These are phyloP conservation scores for Gymnocephalus cernua DNA, from an alignment of 2,113 vertebrate species.

Conservation along the genomic window DNA sequence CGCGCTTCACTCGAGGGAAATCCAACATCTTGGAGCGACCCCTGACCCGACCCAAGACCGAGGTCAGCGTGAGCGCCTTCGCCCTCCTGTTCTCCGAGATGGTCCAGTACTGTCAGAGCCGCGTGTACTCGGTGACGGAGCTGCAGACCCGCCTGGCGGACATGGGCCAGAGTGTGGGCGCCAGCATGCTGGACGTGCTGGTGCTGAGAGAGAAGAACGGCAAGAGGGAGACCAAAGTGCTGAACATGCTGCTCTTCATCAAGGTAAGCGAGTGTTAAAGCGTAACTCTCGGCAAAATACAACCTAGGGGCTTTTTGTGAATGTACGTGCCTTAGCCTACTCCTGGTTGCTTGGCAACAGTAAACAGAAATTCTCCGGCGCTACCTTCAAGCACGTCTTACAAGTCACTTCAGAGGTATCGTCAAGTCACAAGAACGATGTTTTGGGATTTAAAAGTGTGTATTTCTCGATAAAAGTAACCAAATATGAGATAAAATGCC, in stretches of 20 bases:
- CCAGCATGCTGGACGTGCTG: constrained; percentile 90
- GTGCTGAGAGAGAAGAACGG: constrained; percentile 92
- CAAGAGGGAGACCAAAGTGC: constrained; percentile 92
- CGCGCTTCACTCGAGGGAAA: constrained; percentile 92
- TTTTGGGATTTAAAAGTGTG: no score
- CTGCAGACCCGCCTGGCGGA: constrained; percentile 91
- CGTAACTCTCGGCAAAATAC: no score
- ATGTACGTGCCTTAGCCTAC: no score
- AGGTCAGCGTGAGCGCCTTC: constrained; percentile 92
- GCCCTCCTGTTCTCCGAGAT: constrained; percentile 95
- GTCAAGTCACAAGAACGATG: no score
- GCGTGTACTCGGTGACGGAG: constrained; percentile 93
- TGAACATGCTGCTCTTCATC: constrained; percentile 90
- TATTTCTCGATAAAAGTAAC: no score
- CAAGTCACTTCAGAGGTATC: no score
- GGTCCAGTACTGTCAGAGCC: constrained; percentile 96
- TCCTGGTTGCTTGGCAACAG: no score
- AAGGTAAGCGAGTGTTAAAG: no score
- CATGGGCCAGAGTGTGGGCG: constrained; percentile 92
- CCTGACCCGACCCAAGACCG: constrained; percentile 88
- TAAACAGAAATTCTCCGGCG: no score
- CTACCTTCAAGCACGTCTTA: no score
- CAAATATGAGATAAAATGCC: no score
- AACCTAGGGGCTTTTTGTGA: no score
- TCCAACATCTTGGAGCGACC: constrained; percentile 91